phyloP scores from a whole-genome alignment of 2,113 vertebrate species.

The Clarias macrocephalus region DNA sequence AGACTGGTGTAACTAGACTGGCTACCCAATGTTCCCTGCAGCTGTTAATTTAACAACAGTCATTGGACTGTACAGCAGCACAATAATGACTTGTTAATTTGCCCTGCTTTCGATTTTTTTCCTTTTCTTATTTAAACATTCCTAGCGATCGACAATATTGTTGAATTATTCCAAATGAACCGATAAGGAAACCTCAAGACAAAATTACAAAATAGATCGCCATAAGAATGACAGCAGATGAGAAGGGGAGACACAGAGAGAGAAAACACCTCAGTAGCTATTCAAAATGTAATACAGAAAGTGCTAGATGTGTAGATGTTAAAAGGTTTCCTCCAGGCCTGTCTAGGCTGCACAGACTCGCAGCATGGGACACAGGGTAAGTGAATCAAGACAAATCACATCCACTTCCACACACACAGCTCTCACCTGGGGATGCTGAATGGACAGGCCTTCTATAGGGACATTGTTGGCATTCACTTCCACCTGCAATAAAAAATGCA shows the following conservation, averaged over 20 bases:
- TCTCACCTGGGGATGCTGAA: conserved; percentile 81
- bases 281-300: conserved; percentile 27
- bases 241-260: background rate
- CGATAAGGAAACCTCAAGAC: background rate
- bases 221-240: background rate
- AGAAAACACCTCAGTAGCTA: background rate
- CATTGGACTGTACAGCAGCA: background rate
- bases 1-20: conserved; percentile 1
- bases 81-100: conserved; percentile 15
- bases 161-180: background rate
- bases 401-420: conserved; percentile 40
- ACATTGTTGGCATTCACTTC: conserved; percentile 76
- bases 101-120: background rate
- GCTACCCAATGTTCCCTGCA: background rate
- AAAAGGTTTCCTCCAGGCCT: conserved; percentile 60
- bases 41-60: conserved; percentile 11
- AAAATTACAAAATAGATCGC: background rate
- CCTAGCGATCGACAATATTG: background rate
- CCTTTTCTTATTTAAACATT: background rate
- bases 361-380: conserved; percentile 59
- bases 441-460: conserved; percentile 78
- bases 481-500: conserved; percentile 64
- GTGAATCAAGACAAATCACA: conserved; percentile 67
- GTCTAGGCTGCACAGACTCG: conserved; percentile 23
- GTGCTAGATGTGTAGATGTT: conserved; percentile 39